Conservation (phyloP, 2,888 invertebrate genomes). For the Ectemnius lituratus region DNA sequence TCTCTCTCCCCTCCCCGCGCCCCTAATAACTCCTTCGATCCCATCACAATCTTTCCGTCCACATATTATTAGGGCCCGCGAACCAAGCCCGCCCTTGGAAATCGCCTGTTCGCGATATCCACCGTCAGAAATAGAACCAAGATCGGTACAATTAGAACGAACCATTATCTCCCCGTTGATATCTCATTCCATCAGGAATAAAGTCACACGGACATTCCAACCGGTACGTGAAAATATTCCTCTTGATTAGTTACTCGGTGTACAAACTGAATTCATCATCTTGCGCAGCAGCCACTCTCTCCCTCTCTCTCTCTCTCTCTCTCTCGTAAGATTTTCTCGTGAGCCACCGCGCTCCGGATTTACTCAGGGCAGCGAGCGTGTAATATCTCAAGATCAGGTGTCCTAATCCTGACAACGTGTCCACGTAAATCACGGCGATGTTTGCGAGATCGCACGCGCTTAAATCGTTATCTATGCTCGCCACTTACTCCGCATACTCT, state of each 20-base stretch:
- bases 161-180: slow-evolving; percentile 22
- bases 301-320: too few species aligned
- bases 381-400: slow-evolving; percentile 45
- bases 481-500: neutral
- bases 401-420: slow-evolving; percentile 3
- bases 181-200: too few species aligned
- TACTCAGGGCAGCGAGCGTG: slow-evolving; percentile 2
- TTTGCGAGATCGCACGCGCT: neutral
- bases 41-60: slow-evolving; percentile 74
- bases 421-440: slow-evolving; percentile 40
- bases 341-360: neutral
- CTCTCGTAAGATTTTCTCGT: neutral
- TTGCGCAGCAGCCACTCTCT: too few species aligned
- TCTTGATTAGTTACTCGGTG: too few species aligned
- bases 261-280: too few species aligned
- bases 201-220: too few species aligned
- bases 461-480: slow-evolving; percentile 18
- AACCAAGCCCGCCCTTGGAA: slow-evolving; percentile 39
- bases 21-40: slow-evolving; percentile 74
- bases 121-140: slow-evolving; percentile 27
- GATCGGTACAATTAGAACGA: slow-evolving; percentile 52
- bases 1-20: slow-evolving; percentile 25
- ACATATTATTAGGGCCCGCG: slow-evolving; percentile 70
- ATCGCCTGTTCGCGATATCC: slow-evolving; percentile 17
- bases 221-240: too few species aligned